These are phyloP conservation scores for Bos taurus DNA, from an alignment of 2,113 vertebrate species.

Conservation along the genomic window DNA sequence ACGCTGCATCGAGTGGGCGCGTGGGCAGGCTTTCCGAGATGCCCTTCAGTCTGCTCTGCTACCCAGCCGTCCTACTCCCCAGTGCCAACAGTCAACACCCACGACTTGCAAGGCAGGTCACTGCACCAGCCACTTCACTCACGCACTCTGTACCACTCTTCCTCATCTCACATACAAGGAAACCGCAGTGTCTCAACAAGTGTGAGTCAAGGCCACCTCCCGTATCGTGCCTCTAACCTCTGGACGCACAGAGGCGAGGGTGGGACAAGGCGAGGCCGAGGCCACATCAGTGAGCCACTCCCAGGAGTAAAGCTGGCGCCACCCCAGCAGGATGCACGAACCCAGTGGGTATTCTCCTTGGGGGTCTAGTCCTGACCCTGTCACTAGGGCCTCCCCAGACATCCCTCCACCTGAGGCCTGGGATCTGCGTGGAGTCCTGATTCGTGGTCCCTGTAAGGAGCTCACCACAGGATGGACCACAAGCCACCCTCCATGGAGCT, in stretches of 20 bases:
- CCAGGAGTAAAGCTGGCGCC: background rate
- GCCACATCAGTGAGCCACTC: background rate
- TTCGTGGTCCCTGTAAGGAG: background rate
- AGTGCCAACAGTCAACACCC: background rate
- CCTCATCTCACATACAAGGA: background rate
- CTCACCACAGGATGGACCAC: background rate
- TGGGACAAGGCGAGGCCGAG: too few relatives aligned
- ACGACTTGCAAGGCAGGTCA: background rate
- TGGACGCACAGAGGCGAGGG: too few relatives aligned
- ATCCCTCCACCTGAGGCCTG: background rate
- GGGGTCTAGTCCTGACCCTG: background rate
- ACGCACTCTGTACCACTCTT: background rate
- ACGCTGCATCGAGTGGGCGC: background rate
- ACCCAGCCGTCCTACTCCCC: background rate
- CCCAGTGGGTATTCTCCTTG: background rate
- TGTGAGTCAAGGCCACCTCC: background rate
- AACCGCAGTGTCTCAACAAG: background rate
- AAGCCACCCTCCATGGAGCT: background rate
- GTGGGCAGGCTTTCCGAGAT: background rate
- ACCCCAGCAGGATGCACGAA: background rate
- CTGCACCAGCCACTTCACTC: background rate
- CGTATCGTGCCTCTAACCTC: background rate
- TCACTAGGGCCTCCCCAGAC: background rate
- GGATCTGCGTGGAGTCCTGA: background rate
- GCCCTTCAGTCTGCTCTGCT: background rate